Evolutionary conservation across 1,140 invertebrate species (phyloP), one percentile per base, ranked within the genome.

Genomic region (Drosophila seguyi): DNA sequence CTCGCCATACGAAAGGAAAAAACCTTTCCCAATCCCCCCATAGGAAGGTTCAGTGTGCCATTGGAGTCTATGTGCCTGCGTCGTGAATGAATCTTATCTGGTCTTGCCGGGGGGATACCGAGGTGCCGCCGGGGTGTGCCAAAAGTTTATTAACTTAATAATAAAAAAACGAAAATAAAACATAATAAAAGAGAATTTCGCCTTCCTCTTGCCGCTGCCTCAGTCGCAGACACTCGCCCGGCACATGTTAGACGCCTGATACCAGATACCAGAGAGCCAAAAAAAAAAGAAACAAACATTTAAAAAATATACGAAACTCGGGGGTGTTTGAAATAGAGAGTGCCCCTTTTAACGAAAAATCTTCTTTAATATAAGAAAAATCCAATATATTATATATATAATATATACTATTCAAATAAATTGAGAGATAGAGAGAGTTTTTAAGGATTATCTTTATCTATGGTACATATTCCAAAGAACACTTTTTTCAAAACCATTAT

Each of bases 201-300:
- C n/a, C 47, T 55, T 42, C 48, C 55, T 29, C 55, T 59, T 67
- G 41, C 34, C 84, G 34, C 65, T 71, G 27, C 84, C 63, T 60
- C 79, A 69, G 69, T 42, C 29, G 31, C 50, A 88, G 85, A 88
- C 85, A 88, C 69, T 88, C 85, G 62, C 38, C 50, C 39, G 59
- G 36, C 85, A 69, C 85, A 85, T 88, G 84, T 58, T 90, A 72
- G 65, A 84, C 68, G 85, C 67, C 85, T 88, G 85, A 90, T 85
- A 78, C 71, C 44, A 75, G 42, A 56, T 20, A 55, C 39, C 65
- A 20, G 42, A 83, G 20, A 63, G 53, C 38, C 44, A 61, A 78
- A 44, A 81, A 62, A 34, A 56, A 47, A 34, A 39, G 53, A 48
- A 41, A 60, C 22, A 52, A 50, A 29, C 11, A 31, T 34, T 45